Conservation (phyloP, 2,113 vertebrate genomes). For the Heterotis niloticus region DNA sequence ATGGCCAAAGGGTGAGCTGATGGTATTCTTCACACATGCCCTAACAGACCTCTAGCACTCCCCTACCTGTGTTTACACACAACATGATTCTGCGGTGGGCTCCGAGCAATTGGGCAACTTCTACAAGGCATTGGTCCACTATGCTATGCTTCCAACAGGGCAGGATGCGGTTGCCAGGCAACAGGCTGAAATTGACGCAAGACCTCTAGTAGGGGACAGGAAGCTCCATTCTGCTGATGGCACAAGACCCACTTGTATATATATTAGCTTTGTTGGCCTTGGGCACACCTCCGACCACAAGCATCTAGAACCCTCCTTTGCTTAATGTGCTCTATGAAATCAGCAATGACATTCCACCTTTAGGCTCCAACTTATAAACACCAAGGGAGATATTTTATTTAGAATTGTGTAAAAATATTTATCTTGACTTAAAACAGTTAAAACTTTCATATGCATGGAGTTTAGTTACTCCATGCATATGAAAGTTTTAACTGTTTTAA, state of each 20-base stretch:
- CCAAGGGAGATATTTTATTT: too few species aligned
- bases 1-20: not conserved
- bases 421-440: too few species aligned
- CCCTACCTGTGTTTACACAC: constrained; percentile 34
- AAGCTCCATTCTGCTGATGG: constrained; percentile 11
- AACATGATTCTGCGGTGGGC: constrained; percentile 36
- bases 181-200: constrained; percentile 30
- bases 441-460: too few species aligned
- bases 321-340: too few species aligned
- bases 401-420: too few species aligned
- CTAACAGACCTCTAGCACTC: constrained; percentile 10
- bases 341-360: too few species aligned
- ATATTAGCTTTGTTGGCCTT: constrained; percentile 22
- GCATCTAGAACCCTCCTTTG: not conserved
- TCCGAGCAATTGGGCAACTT: not conserved
- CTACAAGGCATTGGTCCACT: constrained; percentile 19
- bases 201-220: constrained; percentile 9
- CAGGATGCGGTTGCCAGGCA: constrained; percentile 39
- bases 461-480: too few species aligned
- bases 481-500: too few species aligned
- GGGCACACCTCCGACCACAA: not conserved
- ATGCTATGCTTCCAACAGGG: constrained; percentile 26
- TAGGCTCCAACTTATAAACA: too few species aligned
- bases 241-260: not conserved
- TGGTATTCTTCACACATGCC: constrained; percentile 9